A percentile compares a stretch with the other conserved stretches of the same genome.
phyloP scores from a whole-genome alignment of 2,797 vertebrate species.

The Delichon dasypus region DNA sequence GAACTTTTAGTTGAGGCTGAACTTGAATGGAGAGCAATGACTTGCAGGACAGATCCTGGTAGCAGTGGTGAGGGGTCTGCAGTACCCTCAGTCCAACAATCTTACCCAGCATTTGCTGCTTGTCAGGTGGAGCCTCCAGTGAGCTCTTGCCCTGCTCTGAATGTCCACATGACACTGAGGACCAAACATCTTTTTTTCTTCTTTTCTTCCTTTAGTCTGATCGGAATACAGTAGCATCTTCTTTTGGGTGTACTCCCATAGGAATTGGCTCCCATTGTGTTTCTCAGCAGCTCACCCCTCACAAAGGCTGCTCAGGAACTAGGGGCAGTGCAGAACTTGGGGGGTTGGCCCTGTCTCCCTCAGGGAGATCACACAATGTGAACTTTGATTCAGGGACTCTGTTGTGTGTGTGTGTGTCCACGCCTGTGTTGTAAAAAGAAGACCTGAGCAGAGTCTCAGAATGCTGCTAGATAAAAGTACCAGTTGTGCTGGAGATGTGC shows the following conservation, averaged over 20 bases:
- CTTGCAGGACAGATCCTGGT: neutral
- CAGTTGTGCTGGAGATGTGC: neutral
- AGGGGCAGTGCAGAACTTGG: neutral
- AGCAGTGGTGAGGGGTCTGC: neutral
- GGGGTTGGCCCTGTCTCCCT: neutral
- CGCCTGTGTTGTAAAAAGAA: neutral
- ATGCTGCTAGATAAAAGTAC: neutral
- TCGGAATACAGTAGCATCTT: neutral
- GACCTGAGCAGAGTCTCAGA: neutral
- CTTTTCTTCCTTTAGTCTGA: neutral
- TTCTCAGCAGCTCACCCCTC: neutral
- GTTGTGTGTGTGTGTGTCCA: neutral
- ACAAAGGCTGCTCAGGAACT: neutral
- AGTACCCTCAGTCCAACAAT: neutral
- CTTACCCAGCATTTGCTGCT: neutral
- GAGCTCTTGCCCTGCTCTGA: neutral
- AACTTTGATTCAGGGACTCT: neutral
- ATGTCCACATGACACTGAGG: neutral
- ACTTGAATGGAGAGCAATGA: neutral
- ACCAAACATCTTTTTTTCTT: neutral
- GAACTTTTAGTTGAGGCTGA: neutral
- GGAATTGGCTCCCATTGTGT: neutral
- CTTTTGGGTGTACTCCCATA: neutral
- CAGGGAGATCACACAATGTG: neutral
- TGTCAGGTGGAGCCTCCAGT: neutral